phyloP scores from a whole-genome alignment of 2,888 invertebrate genomes.

The Nemoura dubitans region DNA sequence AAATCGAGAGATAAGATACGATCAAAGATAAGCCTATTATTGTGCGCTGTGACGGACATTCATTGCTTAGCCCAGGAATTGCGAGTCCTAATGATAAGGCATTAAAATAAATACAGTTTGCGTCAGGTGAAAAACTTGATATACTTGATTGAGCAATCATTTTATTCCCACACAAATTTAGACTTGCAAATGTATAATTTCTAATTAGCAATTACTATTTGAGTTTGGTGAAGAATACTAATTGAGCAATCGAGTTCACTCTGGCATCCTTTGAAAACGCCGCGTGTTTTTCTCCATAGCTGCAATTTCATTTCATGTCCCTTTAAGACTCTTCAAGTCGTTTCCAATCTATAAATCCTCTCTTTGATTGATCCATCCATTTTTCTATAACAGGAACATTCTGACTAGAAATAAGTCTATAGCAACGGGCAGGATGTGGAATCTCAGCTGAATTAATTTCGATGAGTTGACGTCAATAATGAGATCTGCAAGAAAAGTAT shows the following conservation, averaged over 20 bases:
- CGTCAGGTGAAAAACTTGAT: neutral
- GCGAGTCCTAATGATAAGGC: neutral
- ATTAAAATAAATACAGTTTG: neutral
- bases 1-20: neutral
- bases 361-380: neutral
- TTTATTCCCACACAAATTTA: constrained; percentile 5
- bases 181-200: neutral
- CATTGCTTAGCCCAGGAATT: neutral
- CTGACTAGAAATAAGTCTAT: too few relatives aligned
- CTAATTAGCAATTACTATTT: constrained; percentile 7
- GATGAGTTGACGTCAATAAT: too few relatives aligned
- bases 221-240: neutral
- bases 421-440: too few relatives aligned
- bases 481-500: too few relatives aligned
- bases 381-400: neutral
- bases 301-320: neutral
- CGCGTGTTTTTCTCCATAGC: neutral
- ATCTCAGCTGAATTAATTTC: too few relatives aligned
- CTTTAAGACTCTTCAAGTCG: neutral
- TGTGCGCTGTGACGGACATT: neutral
- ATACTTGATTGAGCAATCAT: neutral
- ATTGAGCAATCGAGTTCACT: neutral
- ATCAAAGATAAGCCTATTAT: neutral
- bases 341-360: neutral
- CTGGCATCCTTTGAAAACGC: neutral